Conservation (phyloP, 2,113 vertebrate genomes). For the Lepidiolamprologus cunningtoni region DNA sequence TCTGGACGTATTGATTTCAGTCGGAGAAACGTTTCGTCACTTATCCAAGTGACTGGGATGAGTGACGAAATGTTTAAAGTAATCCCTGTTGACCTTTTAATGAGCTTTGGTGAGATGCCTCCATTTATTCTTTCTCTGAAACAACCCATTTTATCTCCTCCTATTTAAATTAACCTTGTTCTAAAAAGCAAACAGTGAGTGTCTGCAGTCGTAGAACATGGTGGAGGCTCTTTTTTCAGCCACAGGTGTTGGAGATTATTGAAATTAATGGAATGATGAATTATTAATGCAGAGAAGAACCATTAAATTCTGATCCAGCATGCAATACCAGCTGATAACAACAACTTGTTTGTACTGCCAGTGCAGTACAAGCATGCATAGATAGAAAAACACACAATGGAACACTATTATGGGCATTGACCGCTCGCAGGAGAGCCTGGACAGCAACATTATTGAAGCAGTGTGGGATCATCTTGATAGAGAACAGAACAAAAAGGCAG, state of each 20-base stretch:
- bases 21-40: not conserved
- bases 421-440: not conserved
- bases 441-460: not conserved
- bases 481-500: not conserved
- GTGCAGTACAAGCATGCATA: not conserved
- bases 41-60: not conserved
- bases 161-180: not conserved
- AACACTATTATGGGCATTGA: not conserved
- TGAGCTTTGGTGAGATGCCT: not conserved
- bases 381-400: not conserved
- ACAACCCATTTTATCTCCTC: not conserved
- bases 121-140: not conserved
- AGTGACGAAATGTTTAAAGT: not conserved
- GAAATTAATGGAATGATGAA: not conserved
- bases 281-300: not conserved
- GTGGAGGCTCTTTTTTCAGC: not conserved
- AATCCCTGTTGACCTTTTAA: not conserved
- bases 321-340: not conserved
- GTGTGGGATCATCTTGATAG: not conserved
- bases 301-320: not conserved
- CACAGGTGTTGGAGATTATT: not conserved
- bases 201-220: not conserved
- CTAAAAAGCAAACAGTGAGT: fast-evolving
- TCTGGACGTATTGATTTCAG: not conserved
- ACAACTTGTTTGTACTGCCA: not conserved